Percentiles rank a stretch among this genome's conserved stretches.
Evolutionary conservation across 2,888 invertebrate genomes (phyloP).

Genomic region (Scaeva pyrastri): DNA sequence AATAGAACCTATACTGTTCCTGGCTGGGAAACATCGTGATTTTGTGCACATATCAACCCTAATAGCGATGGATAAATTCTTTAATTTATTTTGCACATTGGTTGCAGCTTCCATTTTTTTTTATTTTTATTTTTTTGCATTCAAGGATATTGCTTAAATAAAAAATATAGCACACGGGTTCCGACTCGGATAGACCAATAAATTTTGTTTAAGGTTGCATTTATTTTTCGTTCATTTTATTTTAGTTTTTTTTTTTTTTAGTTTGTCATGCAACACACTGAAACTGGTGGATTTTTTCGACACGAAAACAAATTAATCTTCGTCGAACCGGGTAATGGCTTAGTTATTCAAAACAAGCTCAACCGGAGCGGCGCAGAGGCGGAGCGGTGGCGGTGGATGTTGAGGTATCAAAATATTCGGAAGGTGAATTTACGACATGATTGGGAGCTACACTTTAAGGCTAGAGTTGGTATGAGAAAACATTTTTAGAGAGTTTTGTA

Average conservation of each 20-base stretch:
- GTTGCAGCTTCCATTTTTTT: conserved; percentile 39
- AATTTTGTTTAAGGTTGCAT: conserved; percentile 71
- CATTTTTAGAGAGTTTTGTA: conserved; percentile 6
- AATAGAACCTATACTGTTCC: conserved; percentile 49
- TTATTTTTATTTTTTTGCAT: conserved; percentile 6
- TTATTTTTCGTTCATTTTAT: conserved; percentile 3
- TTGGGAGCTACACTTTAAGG: conserved; percentile 3
- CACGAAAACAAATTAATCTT: conserved; percentile 74
- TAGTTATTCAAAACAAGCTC: conserved; percentile 54
- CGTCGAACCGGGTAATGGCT: conserved; percentile 62
- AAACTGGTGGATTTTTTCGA: conserved; percentile 46
- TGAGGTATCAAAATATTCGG: not conserved
- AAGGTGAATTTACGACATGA: conserved; percentile 1
- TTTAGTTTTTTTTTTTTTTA: not conserved
- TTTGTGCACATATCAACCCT: conserved; percentile 69
- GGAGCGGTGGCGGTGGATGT: no score
- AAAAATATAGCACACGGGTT: conserved; percentile 31
- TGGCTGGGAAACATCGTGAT: conserved; percentile 45
- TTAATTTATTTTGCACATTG: conserved; percentile 72
- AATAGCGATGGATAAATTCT: conserved; percentile 70
- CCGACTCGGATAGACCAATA: conserved; percentile 62
- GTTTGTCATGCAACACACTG: not conserved
- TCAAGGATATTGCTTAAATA: conserved; percentile 49
- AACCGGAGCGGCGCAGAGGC: not conserved
- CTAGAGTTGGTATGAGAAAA: conserved; percentile 21